Conservation (phyloP, 2,797 vertebrate genomes). For the Enteromius afrohamiltoni region DNA sequence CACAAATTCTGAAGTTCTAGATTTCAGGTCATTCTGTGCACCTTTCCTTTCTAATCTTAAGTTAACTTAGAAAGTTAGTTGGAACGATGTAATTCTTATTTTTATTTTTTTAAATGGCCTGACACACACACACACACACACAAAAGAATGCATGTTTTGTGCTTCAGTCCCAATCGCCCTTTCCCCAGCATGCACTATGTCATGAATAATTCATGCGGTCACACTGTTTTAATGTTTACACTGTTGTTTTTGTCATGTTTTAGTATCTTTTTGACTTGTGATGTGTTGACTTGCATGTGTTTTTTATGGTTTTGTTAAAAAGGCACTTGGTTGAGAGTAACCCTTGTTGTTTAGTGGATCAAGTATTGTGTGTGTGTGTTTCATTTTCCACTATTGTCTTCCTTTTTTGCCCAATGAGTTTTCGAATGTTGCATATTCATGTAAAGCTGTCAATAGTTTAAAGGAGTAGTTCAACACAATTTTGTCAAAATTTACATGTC, state of each 20-base stretch:
- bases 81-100: not conserved
- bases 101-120: not conserved
- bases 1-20: not conserved
- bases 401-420: not conserved
- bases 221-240: not conserved
- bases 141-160: not conserved
- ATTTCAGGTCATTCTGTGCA: not conserved
- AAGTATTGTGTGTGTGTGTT: not conserved
- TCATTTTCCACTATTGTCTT: not conserved
- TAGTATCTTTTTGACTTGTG: not conserved
- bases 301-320: not conserved
- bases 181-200: not conserved
- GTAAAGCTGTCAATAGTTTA: not conserved
- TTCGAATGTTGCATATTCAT: not conserved
- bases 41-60: not conserved
- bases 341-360: not conserved
- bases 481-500: not conserved
- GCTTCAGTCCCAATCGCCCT: not conserved
- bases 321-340: not conserved
- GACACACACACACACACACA: not conserved
- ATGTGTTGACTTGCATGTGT: not conserved
- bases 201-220: not conserved
- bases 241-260: not conserved
- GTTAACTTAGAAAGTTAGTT: not conserved
- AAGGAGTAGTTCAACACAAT: not conserved